These are phyloP conservation scores for Notospermus geniculatus DNA, from an alignment of 1,140 invertebrate species.

Conservation along the genomic window DNA sequence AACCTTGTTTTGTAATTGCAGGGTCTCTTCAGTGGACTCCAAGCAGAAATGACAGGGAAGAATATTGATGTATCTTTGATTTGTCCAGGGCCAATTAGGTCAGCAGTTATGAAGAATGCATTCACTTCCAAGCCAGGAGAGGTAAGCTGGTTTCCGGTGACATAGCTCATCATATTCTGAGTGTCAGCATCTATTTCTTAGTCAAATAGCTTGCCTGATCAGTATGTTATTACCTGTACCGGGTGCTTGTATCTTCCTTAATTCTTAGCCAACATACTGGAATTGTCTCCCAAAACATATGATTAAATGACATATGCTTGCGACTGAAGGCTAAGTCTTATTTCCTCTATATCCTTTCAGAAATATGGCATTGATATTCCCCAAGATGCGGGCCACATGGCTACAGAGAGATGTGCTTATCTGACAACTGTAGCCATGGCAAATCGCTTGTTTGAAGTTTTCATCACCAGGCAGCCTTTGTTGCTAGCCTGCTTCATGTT, in stretches of 20 bases:
- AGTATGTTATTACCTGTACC: too few species aligned
- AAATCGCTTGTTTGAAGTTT: constrained; percentile 73
- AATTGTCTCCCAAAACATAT: too few species aligned
- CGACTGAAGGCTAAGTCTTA: neutral
- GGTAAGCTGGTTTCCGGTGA: constrained; percentile 50
- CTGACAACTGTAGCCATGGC: constrained; percentile 73
- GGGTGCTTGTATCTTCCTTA: too few species aligned
- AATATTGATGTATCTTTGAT: constrained; percentile 69
- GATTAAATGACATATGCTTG: too few species aligned
- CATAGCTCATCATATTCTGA: too few species aligned
- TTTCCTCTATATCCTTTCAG: neutral
- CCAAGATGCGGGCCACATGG: constrained; percentile 63
- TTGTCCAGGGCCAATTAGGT: constrained; percentile 74
- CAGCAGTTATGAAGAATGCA: constrained; percentile 68
- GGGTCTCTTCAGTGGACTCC: constrained; percentile 70
- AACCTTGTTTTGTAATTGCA: constrained; percentile 50
- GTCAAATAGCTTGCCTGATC: neutral
- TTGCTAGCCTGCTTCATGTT: constrained; percentile 65
- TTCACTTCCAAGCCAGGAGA: constrained; percentile 67
- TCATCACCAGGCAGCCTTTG: constrained; percentile 69
- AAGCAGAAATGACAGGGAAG: constrained; percentile 63
- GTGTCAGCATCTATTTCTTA: too few species aligned
- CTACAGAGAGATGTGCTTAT: constrained; percentile 69
- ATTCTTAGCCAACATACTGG: too few species aligned
- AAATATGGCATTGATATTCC: constrained; percentile 1